These are phyloP conservation scores for Araneus ventricosus DNA, from an alignment of 1,140 invertebrate species.

Conservation along the genomic window DNA sequence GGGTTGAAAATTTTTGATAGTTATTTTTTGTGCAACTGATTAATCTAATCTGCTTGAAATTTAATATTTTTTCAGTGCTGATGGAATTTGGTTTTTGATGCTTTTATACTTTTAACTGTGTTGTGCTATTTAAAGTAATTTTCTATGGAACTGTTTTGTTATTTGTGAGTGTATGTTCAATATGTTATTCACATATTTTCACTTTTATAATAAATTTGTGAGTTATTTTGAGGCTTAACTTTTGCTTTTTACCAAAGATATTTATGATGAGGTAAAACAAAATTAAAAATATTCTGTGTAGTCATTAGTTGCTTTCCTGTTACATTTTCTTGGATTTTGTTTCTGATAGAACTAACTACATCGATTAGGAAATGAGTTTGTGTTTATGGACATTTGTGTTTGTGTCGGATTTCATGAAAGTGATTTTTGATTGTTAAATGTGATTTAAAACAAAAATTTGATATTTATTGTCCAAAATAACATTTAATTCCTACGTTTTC, in stretches of 20 bases:
- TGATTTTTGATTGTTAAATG: background rate
- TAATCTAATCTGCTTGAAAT: background rate
- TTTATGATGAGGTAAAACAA: background rate
- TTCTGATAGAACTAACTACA: no score
- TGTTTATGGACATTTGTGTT: background rate
- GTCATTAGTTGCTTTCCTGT: no score
- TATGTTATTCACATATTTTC: constrained; percentile 10
- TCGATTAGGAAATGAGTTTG: no score
- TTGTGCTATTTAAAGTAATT: constrained; percentile 19
- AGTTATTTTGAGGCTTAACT: background rate
- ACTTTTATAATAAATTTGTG: constrained; percentile 16
- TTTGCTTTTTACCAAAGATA: constrained; percentile 10
- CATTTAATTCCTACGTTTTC: no score
- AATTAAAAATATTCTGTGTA: no score
- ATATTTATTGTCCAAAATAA: no score
- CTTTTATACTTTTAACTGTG: constrained; percentile 24
- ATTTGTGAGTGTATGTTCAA: background rate
- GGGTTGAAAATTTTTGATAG: background rate
- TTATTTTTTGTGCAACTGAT: background rate
- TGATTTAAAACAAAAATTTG: no score
- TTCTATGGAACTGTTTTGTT: constrained; percentile 1
- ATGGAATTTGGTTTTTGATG: background rate
- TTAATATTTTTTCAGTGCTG: background rate
- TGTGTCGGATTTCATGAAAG: background rate
- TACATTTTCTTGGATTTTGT: no score